Base-by-base conservation (phyloP, 2,888 invertebrate genomes). In the Sycophila texana region DNA sequence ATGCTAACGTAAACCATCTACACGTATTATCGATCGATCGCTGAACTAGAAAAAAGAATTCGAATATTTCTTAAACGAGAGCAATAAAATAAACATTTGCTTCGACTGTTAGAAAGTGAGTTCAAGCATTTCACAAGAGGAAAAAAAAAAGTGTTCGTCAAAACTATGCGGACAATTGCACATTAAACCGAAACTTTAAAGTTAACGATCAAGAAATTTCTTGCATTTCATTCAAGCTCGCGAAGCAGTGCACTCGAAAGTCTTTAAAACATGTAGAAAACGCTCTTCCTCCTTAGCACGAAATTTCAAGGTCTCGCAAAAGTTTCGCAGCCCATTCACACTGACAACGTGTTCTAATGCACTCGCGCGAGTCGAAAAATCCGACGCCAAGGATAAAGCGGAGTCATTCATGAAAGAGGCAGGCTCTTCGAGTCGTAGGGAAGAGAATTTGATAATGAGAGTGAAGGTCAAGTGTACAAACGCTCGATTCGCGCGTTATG, bases 271-370 rank as follows among this genome's bases (percentile, higher is more conserved):
- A 39, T 39, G 39, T 39, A 39, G 39, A 39, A 39, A 39, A 7
- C 39, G 39, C 39, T 4, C 53, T 73, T 72, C 71, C 60, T 57
- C 55, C 63, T 26, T 30, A 14, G 57, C 49, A 55, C 47, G 53
- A 74, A 60, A 68, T 74, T 66, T 70, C 73, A 78, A 77, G 74
- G 68, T 70, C 70, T 20, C n/a, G 18, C 55, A 65, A 68, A 76
- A 68, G 79, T 79, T 79, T 76, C 22, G 26, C 73, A 47, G 60
- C 76, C 14, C 78, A 74, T 74, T 79, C 78, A 68, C 57, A 58
- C 39, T 49, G 53, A n/a, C 22, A 30, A 30, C 66, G 67, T n/a
- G 57, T 57, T 71, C 30, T 22, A 49, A 70, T 76, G 70, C 51
- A 55, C 58, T 7, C 47, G 66, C 22, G 16, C 18, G n/a, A 51